Conservation (phyloP, 2,888 invertebrate genomes). For the Cheilosia pagana region DNA sequence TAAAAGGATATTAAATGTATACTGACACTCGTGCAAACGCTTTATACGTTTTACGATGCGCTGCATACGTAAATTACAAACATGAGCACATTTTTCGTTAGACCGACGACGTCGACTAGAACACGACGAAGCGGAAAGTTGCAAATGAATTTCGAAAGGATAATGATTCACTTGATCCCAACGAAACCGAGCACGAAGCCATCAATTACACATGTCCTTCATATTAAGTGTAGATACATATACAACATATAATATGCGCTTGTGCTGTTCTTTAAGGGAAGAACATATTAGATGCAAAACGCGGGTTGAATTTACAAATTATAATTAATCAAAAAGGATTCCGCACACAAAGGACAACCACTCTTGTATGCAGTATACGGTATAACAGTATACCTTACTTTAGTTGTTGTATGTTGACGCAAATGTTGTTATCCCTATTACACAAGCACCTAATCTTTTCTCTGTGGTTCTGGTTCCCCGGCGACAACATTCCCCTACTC, state of each 20-base stretch:
- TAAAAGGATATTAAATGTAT: slow-evolving; percentile 50
- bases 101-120: background rate
- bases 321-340: slow-evolving; percentile 74
- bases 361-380: slow-evolving; percentile 37
- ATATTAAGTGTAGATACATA: slow-evolving; percentile 31
- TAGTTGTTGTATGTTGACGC: slow-evolving; percentile 56
- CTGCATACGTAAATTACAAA: slow-evolving; percentile 28
- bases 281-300: slow-evolving; percentile 62
- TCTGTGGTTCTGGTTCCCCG: slow-evolving; percentile 42
- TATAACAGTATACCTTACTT: slow-evolving; percentile 31
- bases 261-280: slow-evolving; percentile 7
- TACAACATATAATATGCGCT: background rate
- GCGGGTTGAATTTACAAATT: slow-evolving; percentile 70
- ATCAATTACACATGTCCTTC: slow-evolving; percentile 69
- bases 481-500: slow-evolving; percentile 3
- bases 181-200: slow-evolving; percentile 54
- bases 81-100: slow-evolving; percentile 10
- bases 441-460: slow-evolving; percentile 68
- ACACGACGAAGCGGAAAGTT: slow-evolving; percentile 12
- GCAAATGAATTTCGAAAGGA: slow-evolving; percentile 70
- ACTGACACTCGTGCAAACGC: slow-evolving; percentile 14
- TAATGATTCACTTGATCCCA: slow-evolving; percentile 71
- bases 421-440: slow-evolving; percentile 67
- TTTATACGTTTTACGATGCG: slow-evolving; percentile 15
- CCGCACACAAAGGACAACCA: slow-evolving; percentile 45